Percentiles rank a stretch among this genome's conserved stretches.
Evolutionary conservation across 2,113 vertebrate genomes (phyloP).

Genomic region (Channa argus): DNA sequence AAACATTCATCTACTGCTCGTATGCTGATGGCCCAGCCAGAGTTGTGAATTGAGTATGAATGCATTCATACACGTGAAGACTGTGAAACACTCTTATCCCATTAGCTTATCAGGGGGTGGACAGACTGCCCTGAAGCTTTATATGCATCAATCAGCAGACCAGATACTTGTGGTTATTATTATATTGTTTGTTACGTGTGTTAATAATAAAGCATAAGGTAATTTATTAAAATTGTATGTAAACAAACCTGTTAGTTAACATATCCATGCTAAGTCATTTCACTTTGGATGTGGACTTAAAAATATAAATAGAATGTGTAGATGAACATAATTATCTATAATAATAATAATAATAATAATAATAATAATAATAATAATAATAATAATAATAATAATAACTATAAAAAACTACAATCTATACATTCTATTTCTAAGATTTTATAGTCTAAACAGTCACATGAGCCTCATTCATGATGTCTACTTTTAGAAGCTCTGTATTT

Average conservation of each 20-base stretch:
- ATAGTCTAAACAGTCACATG: constrained; percentile 29
- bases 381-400: not conserved
- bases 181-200: constrained; percentile 81
- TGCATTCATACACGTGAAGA: constrained; percentile 34
- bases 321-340: constrained; percentile 23
- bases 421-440: constrained; percentile 51
- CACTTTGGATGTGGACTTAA: constrained; percentile 57
- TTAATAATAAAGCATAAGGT: constrained; percentile 76
- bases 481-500: constrained; percentile 63
- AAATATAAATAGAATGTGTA: constrained; percentile 59
- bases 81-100: constrained; percentile 39
- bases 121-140: constrained; percentile 56
- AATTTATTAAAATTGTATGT: constrained; percentile 79
- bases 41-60: constrained; percentile 43
- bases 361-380: not conserved
- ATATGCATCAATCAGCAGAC: constrained; percentile 80
- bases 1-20: constrained; percentile 14
- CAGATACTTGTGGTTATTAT: constrained; percentile 84
- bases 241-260: constrained; percentile 64
- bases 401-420: constrained; percentile 34
- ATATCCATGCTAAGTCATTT: constrained; percentile 62
- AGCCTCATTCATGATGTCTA: constrained; percentile 58
- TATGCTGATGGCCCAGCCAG: constrained; percentile 9
- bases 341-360: not conserved
- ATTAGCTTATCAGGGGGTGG: constrained; percentile 50